Evolutionary conservation across 1,140 invertebrate species (phyloP).

Genomic region (Radopholus similis): DNA sequence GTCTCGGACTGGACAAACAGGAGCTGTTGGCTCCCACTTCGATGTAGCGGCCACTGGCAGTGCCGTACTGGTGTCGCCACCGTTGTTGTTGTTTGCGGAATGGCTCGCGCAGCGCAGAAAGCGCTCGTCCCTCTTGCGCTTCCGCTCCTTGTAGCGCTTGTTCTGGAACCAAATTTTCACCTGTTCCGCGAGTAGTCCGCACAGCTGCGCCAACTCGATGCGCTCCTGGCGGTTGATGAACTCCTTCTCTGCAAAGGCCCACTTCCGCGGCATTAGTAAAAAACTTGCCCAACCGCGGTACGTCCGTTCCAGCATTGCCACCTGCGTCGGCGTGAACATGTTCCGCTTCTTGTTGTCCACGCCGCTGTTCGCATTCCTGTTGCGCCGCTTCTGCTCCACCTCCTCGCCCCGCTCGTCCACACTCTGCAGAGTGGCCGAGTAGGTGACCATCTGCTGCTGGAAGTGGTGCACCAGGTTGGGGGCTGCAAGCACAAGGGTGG

Average conservation of each 20-base stretch:
- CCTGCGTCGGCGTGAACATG: not conserved
- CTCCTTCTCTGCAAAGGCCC: not conserved
- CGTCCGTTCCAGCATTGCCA: not conserved
- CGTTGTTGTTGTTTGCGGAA: no score
- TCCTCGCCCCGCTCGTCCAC: not conserved
- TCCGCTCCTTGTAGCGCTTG: not conserved
- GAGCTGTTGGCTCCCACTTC: not conserved
- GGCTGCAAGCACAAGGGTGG: no score
- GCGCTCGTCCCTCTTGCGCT: not conserved
- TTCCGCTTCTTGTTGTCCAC: not conserved
- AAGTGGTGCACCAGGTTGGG: no score
- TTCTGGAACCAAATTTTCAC: conserved; percentile 12
- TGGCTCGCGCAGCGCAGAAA: no score
- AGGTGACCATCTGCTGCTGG: no score
- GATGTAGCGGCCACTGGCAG: no score
- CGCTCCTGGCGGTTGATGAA: not conserved
- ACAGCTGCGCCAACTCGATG: not conserved
- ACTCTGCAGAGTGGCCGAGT: no score
- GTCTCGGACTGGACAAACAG: not conserved
- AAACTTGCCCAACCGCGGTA: not conserved
- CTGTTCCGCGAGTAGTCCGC: not conserved
- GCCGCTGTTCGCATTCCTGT: not conserved
- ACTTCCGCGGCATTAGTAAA: not conserved
- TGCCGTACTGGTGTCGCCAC: no score
- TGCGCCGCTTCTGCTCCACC: not conserved